Evolutionary conservation across 2,888 invertebrate genomes (phyloP).

Genomic region (Tipula vernalis): DNA sequence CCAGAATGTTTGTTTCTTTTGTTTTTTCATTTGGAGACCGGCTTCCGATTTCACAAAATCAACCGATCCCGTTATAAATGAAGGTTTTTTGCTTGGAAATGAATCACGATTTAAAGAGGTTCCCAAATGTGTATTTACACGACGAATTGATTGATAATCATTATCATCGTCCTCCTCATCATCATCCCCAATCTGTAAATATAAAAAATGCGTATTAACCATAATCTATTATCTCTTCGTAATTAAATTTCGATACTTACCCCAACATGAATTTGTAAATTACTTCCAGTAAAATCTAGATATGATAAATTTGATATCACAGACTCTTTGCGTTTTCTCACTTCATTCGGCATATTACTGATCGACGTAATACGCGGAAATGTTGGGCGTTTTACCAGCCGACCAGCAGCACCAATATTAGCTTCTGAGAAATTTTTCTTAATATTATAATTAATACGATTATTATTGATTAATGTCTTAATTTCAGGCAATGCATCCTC

Average conservation of each 20-base stretch:
- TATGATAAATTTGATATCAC: conserved; percentile 59
- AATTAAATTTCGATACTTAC: conserved; percentile 33
- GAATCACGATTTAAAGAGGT: conserved; percentile 29
- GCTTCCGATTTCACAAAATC: conserved; percentile 14
- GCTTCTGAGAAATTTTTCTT: conserved; percentile 34
- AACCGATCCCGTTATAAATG: neutral
- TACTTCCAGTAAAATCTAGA: conserved; percentile 63
- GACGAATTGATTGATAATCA: conserved; percentile 23
- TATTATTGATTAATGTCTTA: conserved; percentile 31
- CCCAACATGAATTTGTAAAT: conserved; percentile 54
- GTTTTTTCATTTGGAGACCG: conserved; percentile 13
- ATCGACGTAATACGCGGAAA: conserved; percentile 35
- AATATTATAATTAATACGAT: conserved; percentile 24
- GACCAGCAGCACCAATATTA: conserved; percentile 31
- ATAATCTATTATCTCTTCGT: neutral
- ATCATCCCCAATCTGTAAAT: conserved; percentile 21
- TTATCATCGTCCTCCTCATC: conserved; percentile 30
- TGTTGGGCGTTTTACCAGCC: conserved; percentile 31
- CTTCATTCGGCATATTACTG: conserved; percentile 29
- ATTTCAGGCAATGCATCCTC: conserved; percentile 37
- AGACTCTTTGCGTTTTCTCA: conserved; percentile 46
- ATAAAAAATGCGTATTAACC: neutral
- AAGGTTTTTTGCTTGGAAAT: conserved; percentile 25
- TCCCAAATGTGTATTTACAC: conserved; percentile 30
- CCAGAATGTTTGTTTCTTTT: conserved; percentile 36